A percentile compares a stretch with the other conserved stretches of the same genome.
Evolutionary conservation across 2,113 vertebrate genomes (phyloP).

Genomic region (Tetraodon nigroviridis): DNA sequence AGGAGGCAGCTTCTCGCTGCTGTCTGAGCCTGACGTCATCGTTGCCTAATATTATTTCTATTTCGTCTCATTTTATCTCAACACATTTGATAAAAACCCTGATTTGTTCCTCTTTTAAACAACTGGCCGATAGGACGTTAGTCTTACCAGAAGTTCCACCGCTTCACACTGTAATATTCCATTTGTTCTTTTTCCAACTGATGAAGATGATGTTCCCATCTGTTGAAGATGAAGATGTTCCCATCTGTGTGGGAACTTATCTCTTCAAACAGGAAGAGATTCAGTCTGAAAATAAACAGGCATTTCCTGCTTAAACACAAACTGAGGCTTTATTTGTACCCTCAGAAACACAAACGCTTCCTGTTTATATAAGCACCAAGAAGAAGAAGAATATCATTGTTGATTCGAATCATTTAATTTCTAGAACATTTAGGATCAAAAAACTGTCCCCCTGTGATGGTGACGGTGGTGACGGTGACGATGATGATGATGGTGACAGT

Average conservation of each 20-base stretch:
- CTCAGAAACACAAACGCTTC: constrained; percentile 7
- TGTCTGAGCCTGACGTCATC: no score
- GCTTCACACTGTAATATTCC: no score
- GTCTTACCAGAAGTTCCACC: no score
- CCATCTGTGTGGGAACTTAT: not conserved
- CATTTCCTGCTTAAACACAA: not conserved
- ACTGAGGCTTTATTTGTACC: constrained; percentile 1
- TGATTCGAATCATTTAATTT: no score
- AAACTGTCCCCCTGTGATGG: not conserved
- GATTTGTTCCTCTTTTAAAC: no score
- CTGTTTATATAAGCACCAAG: constrained; percentile 8
- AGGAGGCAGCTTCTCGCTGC: no score
- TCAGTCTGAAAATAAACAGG: not conserved
- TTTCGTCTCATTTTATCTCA: no score
- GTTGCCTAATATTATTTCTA: no score
- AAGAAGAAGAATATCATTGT: not conserved
- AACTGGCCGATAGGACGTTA: no score
- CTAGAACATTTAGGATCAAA: no score
- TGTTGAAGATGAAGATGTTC: not conserved
- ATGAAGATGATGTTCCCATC: not conserved
- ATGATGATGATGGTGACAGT: not conserved
- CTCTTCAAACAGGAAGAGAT: not conserved
- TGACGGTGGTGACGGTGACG: not conserved
- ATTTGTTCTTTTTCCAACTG: no score
- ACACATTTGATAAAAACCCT: no score